Base-by-base conservation (phyloP, 2,113 vertebrate species). In the Elanus axillaris region DNA sequence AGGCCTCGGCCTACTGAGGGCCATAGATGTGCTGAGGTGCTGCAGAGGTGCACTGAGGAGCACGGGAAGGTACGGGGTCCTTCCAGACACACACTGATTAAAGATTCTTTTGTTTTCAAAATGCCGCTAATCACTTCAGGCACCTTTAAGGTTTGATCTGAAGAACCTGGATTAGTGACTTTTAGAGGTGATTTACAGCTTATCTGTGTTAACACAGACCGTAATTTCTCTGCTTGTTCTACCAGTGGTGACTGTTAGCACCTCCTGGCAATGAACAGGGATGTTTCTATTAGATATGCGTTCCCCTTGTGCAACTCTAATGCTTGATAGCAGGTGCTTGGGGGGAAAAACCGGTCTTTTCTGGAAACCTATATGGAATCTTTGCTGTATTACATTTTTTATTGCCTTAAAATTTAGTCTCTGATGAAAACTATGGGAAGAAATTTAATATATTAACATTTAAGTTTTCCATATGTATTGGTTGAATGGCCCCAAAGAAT, bases 161-260 rank as follows among this genome's bases (percentile, higher is more conserved):
- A 63, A 75, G 38, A 82, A 36, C 38, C 17, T 32, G 34, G 31
- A 48, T 73, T 59, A 66, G n/a, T 17, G 52, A 55, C 43, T 81
- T 89, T 32, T 63, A 43, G 56, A 89, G 47, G 23, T 31, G 14
- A 67, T 72, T 69, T 93, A 67, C 47, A 47, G 50, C 6, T 75
- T 81, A 69, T 32, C 40, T 87, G 23, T 84, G 20, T 77, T 87
- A 67, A 71, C 36, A 68, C 18, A 87, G 60, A 52, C 38, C n/a
- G 84, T 58, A 56, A 89, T 85, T 95, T 89, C 43, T 36, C 43
- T 56, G 6, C 5, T 32, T 76, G 29, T 81, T 94, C 87, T 81
- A 17, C 38, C 9, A 18, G 1, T 20, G 29, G 26, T 85, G 66
- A 68, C 42, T 89, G 87, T 72, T 31, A 80, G 43, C 47, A 92